Conservation (phyloP, 2,797 vertebrate genomes). For the Columba guinea region DNA sequence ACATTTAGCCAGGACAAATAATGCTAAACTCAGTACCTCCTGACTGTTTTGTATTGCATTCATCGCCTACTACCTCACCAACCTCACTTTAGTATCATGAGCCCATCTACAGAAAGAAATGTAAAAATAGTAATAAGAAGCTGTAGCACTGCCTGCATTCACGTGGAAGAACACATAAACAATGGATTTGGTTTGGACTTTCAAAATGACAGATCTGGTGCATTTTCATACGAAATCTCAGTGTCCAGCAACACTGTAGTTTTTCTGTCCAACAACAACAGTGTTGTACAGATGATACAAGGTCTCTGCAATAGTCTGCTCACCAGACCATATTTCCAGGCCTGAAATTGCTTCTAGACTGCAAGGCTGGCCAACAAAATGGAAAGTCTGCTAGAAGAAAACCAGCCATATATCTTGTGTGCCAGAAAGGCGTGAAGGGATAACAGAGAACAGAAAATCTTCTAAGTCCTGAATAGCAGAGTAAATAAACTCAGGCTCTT, state of each 20-base stretch:
- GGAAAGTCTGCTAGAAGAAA: conserved; percentile 3
- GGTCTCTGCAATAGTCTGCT: neutral
- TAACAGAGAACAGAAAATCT: neutral
- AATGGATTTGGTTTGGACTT: neutral
- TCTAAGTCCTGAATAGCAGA: neutral
- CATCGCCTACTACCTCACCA: neutral
- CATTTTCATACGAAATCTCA: neutral
- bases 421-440: neutral
- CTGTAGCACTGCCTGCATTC: neutral
- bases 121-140: neutral
- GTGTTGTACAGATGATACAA: neutral
- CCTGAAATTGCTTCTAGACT: neutral
- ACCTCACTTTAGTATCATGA: neutral
- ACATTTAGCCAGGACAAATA: conserved; percentile 29
- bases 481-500: neutral
- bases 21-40: neutral
- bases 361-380: conserved; percentile 3
- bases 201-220: neutral
- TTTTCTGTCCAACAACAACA: conserved; percentile 15
- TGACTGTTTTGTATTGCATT: neutral
- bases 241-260: neutral
- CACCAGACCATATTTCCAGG: conserved; percentile 24
- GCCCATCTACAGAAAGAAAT: neutral
- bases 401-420: neutral
- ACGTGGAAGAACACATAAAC: neutral